A percentile compares a stretch with the other conserved stretches of the same genome.
Conservation (phyloP, 2,797 vertebrate species). For the Platyrinchus mystaceus region DNA sequence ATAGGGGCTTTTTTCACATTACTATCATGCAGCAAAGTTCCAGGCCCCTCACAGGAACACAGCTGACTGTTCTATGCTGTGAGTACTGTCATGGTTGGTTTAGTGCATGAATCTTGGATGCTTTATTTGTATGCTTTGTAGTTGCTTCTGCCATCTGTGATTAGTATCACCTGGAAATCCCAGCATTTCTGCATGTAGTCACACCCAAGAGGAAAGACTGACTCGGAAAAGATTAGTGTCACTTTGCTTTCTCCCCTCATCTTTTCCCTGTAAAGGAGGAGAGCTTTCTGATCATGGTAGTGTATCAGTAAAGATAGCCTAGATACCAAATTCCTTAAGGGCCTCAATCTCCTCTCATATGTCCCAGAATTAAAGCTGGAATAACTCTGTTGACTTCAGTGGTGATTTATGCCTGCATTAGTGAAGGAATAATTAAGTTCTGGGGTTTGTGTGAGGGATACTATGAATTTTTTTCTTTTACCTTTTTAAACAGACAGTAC, state of each 20-base stretch:
- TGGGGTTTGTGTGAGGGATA: not conserved
- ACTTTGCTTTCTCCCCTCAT: constrained; percentile 50
- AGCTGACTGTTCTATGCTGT: not conserved
- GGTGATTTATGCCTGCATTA: not conserved
- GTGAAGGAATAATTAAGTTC: not conserved
- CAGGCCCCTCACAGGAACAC: not conserved
- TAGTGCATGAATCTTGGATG: constrained; percentile 25
- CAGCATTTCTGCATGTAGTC: constrained; percentile 57
- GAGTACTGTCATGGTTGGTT: constrained; percentile 10
- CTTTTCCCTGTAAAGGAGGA: constrained; percentile 54
- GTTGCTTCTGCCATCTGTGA: constrained; percentile 54
- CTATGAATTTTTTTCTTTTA: not conserved
- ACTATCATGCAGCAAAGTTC: not conserved
- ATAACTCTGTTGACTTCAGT: constrained; percentile 18
- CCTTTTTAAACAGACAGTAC: not conserved
- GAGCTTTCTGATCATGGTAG: constrained; percentile 56
- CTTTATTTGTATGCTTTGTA: constrained; percentile 62
- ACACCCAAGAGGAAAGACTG: constrained; percentile 59
- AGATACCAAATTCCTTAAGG: constrained; percentile 45
- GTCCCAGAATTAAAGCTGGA: constrained; percentile 10
- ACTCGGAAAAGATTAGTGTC: constrained; percentile 64
- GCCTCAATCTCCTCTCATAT: constrained; percentile 10
- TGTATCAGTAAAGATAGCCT: constrained; percentile 27
- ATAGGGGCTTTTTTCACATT: not conserved
- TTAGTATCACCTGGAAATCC: constrained; percentile 61